Evolutionary conservation across 2,797 vertebrate species (phyloP).

Genomic region (Oceanodroma leucorhoa): DNA sequence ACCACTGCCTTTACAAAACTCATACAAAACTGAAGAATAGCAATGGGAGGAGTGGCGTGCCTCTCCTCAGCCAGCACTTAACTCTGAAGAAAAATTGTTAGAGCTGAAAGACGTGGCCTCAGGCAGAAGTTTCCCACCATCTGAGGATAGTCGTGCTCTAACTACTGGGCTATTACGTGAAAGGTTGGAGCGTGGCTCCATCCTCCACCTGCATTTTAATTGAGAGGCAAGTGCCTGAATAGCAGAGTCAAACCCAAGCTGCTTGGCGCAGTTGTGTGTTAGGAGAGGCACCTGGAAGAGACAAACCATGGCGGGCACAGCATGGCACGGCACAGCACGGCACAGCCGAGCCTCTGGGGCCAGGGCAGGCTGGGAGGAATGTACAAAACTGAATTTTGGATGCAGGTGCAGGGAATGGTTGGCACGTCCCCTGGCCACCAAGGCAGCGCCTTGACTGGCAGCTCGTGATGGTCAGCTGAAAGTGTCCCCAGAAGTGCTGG

Average conservation of each 20-base stretch:
- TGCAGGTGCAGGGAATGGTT: fast-evolving
- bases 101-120: neutral
- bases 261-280: fast-evolving
- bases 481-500: neutral
- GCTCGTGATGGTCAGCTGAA: neutral
- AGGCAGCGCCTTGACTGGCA: neutral
- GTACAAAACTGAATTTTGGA: neutral
- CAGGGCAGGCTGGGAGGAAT: neutral
- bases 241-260: neutral
- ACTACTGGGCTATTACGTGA: neutral
- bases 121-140: neutral
- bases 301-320: neutral
- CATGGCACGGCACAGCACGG: fast-evolving
- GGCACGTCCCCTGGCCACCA: fast-evolving
- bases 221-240: neutral
- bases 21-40: neutral
- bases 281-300: neutral
- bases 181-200: fast-evolving
- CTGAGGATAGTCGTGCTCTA: neutral
- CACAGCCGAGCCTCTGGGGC: fast-evolving
- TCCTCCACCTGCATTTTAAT: neutral
- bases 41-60: fast-evolving
- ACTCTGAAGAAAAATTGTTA: neutral
- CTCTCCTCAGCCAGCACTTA: neutral
- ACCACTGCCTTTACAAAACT: neutral